Percentiles rank a stretch among this genome's conserved stretches.
These are phyloP conservation scores for Calliphora vomitoria DNA, from an alignment of 2,888 invertebrate species.

Conservation along the genomic window DNA sequence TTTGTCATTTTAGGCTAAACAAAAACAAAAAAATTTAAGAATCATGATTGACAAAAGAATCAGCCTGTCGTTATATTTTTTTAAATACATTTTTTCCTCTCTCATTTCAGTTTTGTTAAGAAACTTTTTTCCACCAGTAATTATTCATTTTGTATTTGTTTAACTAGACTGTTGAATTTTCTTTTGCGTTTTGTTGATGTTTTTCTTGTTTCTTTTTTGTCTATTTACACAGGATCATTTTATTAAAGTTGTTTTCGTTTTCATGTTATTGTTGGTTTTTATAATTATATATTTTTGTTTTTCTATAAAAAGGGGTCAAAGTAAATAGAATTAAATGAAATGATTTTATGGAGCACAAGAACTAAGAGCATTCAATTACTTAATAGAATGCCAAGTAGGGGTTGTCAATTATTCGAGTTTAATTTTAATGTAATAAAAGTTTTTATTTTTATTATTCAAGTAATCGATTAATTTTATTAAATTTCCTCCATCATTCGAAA, in stretches of 20 bases:
- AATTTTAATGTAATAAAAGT: no score
- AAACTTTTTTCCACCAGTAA: constrained; percentile 11
- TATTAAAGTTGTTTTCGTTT: constrained; percentile 24
- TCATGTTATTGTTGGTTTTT: not conserved
- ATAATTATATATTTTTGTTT: constrained; percentile 43
- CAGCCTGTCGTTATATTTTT: not conserved
- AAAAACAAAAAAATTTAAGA: not conserved
- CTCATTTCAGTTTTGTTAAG: not conserved
- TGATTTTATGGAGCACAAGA: constrained; percentile 47
- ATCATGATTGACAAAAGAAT: constrained; percentile 17
- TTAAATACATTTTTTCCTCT: constrained; percentile 14
- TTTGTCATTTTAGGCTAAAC: not conserved
- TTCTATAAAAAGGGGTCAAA: constrained; percentile 57
- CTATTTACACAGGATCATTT: constrained; percentile 40
- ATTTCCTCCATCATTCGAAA: no score
- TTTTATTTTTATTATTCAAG: no score
- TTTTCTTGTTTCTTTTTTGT: not conserved
- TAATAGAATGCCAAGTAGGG: no score
- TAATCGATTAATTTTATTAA: no score
- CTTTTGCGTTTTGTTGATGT: not conserved
- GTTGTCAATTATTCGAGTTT: no score
- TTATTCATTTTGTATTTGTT: constrained; percentile 53
- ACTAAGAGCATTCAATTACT: no score
- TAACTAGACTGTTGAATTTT: constrained; percentile 42
- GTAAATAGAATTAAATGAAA: constrained; percentile 47